phyloP scores from a whole-genome alignment of 2,113 vertebrate genomes.

The Phalacrocorax carbo region DNA sequence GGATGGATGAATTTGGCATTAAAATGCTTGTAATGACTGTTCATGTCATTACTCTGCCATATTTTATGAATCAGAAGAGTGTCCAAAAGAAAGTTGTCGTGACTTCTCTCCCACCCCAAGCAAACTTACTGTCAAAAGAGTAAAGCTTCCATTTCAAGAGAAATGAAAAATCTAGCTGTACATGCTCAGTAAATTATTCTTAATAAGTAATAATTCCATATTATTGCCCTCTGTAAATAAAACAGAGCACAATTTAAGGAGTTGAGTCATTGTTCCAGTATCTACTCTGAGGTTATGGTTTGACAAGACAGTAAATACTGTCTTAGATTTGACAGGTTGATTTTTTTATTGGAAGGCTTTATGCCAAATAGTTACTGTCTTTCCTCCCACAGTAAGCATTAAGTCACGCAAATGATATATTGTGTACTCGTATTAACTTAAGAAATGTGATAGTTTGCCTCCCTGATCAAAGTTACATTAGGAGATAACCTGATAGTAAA shows the following conservation, averaged over 20 bases:
- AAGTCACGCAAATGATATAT: not conserved
- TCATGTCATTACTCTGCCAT: not conserved
- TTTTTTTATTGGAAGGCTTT: conserved; percentile 6
- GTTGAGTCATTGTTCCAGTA: not conserved
- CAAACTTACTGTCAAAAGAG: not conserved
- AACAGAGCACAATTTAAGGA: not conserved
- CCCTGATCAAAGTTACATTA: conserved; percentile 26
- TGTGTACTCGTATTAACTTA: not conserved
- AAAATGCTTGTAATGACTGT: not conserved
- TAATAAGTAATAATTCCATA: not conserved
- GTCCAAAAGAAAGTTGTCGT: not conserved
- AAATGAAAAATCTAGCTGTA: not conserved
- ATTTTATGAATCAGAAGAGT: not conserved
- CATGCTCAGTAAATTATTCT: not conserved
- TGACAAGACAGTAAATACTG: conserved; percentile 1
- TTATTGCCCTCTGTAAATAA: not conserved
- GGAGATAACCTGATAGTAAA: conserved; percentile 4
- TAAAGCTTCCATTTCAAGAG: not conserved
- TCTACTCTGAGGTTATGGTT: not conserved
- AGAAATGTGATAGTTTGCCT: conserved; percentile 22
- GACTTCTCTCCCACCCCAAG: not conserved
- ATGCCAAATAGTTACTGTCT: not conserved
- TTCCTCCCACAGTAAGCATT: not conserved
- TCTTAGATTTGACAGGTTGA: not conserved
- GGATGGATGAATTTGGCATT: not conserved